phyloP scores from a whole-genome alignment of 2,113 vertebrate genomes.

The Oryzias woworae region DNA sequence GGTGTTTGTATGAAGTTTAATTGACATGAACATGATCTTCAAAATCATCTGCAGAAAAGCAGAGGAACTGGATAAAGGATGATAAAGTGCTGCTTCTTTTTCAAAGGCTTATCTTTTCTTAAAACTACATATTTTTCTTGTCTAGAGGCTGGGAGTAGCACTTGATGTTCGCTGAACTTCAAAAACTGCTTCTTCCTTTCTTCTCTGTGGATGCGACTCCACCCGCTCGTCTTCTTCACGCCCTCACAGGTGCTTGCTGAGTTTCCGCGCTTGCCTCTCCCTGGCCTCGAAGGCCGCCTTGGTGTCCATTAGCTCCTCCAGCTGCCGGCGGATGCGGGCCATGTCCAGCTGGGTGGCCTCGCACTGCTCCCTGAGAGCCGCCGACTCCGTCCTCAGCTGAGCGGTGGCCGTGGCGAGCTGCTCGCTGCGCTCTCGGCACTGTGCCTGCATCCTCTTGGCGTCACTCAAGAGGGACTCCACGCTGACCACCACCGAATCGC shows the following conservation, averaged over 20 bases:
- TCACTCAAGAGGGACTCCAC: constrained; percentile 68
- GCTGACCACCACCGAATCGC: constrained; percentile 59
- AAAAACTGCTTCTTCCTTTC: neutral
- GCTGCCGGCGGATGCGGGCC: constrained; percentile 59
- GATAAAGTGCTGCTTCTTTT: neutral
- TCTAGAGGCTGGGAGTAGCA: no score
- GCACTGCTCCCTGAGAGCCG: constrained; percentile 61
- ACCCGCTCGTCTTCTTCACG: constrained; percentile 19
- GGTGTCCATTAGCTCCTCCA: constrained; percentile 67
- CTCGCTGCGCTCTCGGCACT: constrained; percentile 64
- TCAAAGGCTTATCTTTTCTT: no score
- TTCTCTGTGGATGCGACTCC: neutral
- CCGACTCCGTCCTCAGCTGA: constrained; percentile 67
- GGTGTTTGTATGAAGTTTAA: constrained; percentile 31
- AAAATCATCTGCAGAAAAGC: neutral
- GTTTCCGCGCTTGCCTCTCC: constrained; percentile 68
- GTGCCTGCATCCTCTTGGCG: constrained; percentile 62
- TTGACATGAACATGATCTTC: constrained; percentile 6
- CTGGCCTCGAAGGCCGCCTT: constrained; percentile 64
- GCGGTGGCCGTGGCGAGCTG: constrained; percentile 55
- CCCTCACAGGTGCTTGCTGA: constrained; percentile 68
- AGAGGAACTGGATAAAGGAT: neutral
- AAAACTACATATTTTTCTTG: no score
- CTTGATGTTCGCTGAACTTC: neutral
- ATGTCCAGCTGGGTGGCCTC: constrained; percentile 71